Percentiles rank a stretch among this genome's conserved stretches.
Conservation (phyloP, 2,888 invertebrate genomes). For the Eupeodes latifasciatus region DNA sequence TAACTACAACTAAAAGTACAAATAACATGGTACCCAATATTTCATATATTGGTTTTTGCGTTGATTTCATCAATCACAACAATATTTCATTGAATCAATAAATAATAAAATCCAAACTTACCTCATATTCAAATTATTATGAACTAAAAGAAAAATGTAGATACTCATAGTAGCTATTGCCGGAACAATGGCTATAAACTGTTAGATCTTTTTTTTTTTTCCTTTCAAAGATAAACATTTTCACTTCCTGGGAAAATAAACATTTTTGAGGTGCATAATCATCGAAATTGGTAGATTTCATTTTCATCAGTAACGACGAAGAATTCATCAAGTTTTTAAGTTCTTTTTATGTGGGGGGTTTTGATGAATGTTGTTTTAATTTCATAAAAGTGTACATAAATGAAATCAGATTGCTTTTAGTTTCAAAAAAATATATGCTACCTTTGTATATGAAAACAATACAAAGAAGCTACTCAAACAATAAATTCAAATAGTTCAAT, state of each 20-base stretch:
- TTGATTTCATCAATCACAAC: conserved; percentile 55
- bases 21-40: conserved; percentile 14
- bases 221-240: conserved; percentile 48
- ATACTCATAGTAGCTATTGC: not conserved
- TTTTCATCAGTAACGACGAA: no score
- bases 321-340: not conserved
- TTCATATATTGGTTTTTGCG: conserved; percentile 19
- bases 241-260: conserved; percentile 52
- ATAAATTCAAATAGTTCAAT: not conserved
- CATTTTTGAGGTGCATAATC: conserved; percentile 9
- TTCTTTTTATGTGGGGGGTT: no score
- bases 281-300: not conserved
- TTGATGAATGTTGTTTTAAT: no score
- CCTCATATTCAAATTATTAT: conserved; percentile 34
- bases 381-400: no score
- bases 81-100: conserved; percentile 34
- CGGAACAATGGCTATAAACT: conserved; percentile 46
- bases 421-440: no score
- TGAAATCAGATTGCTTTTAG: no score
- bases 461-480: not conserved
- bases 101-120: conserved; percentile 21
- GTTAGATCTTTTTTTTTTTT: not conserved
- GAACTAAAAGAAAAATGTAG: not conserved
- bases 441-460: no score
- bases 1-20: not conserved